Percentiles rank a stretch among this genome's conserved stretches.
These are phyloP conservation scores for Perca fluviatilis DNA, from an alignment of 2,113 vertebrate species.

Conservation along the genomic window DNA sequence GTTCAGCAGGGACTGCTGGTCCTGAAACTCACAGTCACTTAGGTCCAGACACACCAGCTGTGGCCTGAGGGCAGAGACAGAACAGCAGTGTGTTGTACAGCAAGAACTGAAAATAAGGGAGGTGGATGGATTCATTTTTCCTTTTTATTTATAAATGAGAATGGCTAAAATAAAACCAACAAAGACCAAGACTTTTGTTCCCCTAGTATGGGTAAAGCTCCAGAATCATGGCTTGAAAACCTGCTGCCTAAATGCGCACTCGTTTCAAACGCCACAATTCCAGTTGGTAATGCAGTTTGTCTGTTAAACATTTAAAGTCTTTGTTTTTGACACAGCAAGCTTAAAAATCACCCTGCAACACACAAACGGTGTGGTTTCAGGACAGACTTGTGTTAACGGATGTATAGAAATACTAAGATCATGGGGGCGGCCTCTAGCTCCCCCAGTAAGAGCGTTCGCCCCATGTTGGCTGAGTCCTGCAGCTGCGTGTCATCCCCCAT, in stretches of 20 bases:
- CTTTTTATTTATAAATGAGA: neutral
- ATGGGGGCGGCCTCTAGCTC: too few species aligned
- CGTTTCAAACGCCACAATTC: neutral
- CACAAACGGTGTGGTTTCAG: neutral
- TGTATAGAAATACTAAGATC: neutral
- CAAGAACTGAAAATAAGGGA: neutral
- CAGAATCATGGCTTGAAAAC: too few species aligned
- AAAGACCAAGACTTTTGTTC: neutral
- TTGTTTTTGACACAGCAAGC: too few species aligned
- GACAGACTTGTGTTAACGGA: neutral
- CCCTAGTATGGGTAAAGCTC: too few species aligned
- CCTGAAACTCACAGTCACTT: slow-evolving; percentile 86
- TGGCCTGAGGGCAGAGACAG: slow-evolving; percentile 83
- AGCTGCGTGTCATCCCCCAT: too few species aligned
- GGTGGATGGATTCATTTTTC: neutral
- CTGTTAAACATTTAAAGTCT: neutral
- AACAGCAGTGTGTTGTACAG: neutral
- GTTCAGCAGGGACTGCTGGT: slow-evolving; percentile 79
- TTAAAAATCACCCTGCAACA: neutral
- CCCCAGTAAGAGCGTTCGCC: too few species aligned
- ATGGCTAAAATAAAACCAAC: neutral
- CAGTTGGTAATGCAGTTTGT: too few species aligned
- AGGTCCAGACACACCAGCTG: slow-evolving; percentile 91
- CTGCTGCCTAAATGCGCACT: neutral
- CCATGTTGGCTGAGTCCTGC: too few species aligned